Base-by-base conservation (phyloP, 2,888 invertebrate genomes). In the Drosophila tripunctata region DNA sequence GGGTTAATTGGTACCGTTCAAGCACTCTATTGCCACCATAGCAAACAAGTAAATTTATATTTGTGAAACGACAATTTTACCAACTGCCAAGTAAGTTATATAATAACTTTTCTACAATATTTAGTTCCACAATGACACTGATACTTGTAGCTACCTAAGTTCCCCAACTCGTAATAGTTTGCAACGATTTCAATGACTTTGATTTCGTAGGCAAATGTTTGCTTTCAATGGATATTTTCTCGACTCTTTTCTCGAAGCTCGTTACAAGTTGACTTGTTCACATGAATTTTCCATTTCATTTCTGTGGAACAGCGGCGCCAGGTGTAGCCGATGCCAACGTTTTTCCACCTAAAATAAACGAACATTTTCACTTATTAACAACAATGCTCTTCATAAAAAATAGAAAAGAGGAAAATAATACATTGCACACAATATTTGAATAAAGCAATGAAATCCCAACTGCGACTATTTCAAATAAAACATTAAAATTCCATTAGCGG, bases 401-500 rank as follows among this genome's bases (percentile, higher is more conserved):
- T n/a, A 48, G 22, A 45, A 50, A 30, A 47, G 43, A 36, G 10
- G 15, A 43, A 51, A 31, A 51, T 48, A 61, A 35, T 27, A 44
- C 44, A 27, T 45, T 3, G 21, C 30, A 54, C 48, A 54, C 71
- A 67, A 67, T 74, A 70, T 83, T 83, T 74, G 80, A 66, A 69
- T 66, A 66, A 44, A 55, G 60, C 68, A n/a, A 44, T 44, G 48
- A 38, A 57, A 65, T 79, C 48, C 62, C 35, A 40, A 31, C 60
- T 44, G 67, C n/a, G 71, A 66, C 77, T 80, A 58, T 74, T 86
- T 81, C 80, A 44, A 83, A 77, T 77, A 84, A 83, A 82, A 83
- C 86, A 82, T 82, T 82, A 86, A 82, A 82, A 83, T 82, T 86
- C 81, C 81, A 82, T 82, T 82, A 82, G 86, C 81, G 84, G 84